Conservation (phyloP, 1,140 invertebrate genomes). For the Drosophila asahinai region DNA sequence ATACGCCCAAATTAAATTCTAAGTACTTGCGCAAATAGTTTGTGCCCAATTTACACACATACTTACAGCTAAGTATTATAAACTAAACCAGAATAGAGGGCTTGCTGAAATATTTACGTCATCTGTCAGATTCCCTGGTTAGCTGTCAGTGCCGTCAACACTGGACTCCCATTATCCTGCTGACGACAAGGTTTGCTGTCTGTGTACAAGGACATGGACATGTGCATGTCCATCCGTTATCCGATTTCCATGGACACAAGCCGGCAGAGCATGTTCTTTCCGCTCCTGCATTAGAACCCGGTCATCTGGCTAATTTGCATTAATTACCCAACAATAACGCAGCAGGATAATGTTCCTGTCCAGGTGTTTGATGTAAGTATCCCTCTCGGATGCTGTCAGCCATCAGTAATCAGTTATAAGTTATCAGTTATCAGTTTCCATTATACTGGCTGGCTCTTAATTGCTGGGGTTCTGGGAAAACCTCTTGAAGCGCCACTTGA, state of each 20-base stretch:
- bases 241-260: neutral
- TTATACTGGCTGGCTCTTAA: too few relatives aligned
- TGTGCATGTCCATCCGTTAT: conserved; percentile 1
- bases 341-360: conserved; percentile 25
- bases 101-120: neutral
- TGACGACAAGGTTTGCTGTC: neutral
- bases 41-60: too few relatives aligned
- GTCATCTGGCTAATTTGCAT: conserved; percentile 40
- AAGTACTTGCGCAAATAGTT: too few relatives aligned
- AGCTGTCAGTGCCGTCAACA: conserved; percentile 1
- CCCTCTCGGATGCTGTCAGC: neutral
- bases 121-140: conserved; percentile 1
- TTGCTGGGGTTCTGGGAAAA: too few relatives aligned
- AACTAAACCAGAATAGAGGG: neutral
- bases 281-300: neutral
- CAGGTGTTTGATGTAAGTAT: conserved; percentile 3
- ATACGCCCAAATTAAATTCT: too few relatives aligned
- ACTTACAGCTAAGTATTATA: neutral
- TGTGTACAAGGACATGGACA: neutral
- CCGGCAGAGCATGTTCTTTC: neutral
- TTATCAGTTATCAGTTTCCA: too few relatives aligned
- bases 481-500: neutral
- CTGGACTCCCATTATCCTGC: conserved; percentile 1
- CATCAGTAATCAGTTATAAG: neutral
- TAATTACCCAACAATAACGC: conserved; percentile 37